Conservation (phyloP, 2,797 vertebrate genomes). For the Staurois parvus region DNA sequence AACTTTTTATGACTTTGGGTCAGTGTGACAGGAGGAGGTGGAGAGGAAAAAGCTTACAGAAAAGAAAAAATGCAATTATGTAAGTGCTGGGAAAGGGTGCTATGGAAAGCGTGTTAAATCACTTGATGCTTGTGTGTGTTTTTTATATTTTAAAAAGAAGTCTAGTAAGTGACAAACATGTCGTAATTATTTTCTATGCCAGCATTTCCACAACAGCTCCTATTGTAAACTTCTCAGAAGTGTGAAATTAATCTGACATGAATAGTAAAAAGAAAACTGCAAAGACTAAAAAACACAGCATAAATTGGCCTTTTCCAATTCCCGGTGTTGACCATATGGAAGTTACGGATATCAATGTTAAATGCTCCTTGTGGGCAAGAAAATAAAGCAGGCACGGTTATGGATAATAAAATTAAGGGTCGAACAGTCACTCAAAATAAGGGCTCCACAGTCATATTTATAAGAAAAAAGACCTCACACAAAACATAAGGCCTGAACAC, state of each 20-base stretch:
- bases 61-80: slow-evolving; percentile 64
- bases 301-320: background rate
- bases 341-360: slow-evolving; percentile 9
- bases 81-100: slow-evolving; percentile 59
- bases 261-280: slow-evolving; percentile 35
- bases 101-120: slow-evolving; percentile 40
- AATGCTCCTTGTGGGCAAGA: slow-evolving; percentile 20
- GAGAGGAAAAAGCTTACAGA: slow-evolving; percentile 65
- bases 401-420: slow-evolving; percentile 7
- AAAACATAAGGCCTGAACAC: background rate
- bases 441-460: background rate
- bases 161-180: slow-evolving; percentile 56
- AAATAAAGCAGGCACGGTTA: slow-evolving; percentile 1
- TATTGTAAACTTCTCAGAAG: slow-evolving; percentile 54
- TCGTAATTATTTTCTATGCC: slow-evolving; percentile 45
- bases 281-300: slow-evolving; percentile 5
- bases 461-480: background rate
- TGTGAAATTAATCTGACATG: slow-evolving; percentile 58
- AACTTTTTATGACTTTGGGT: slow-evolving; percentile 72
- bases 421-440: slow-evolving; percentile 10
- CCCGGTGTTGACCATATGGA: slow-evolving; percentile 16
- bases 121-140: slow-evolving; percentile 36
- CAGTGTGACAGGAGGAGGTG: slow-evolving; percentile 63
- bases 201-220: slow-evolving; percentile 47
- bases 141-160: slow-evolving; percentile 35